Conservation (phyloP, 2,888 invertebrate genomes). For the Drosophila hamatofila region DNA sequence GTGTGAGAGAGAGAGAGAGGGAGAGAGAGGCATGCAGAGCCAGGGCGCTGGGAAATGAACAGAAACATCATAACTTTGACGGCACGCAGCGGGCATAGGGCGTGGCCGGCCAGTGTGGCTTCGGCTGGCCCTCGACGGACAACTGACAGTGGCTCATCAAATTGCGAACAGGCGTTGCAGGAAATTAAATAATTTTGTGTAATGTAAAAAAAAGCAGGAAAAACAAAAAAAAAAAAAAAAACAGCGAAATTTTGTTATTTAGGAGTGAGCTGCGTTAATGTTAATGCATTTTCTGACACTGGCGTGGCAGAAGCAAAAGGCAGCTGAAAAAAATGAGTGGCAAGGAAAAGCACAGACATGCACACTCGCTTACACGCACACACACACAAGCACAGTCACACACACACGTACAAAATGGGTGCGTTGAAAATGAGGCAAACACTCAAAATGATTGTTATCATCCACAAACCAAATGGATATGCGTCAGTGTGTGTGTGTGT, state of each 20-base stretch:
- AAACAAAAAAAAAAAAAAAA: conserved; percentile 12
- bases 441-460: conserved; percentile 79
- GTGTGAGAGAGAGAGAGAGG: background rate
- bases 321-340: conserved; percentile 28
- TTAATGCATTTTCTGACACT: conserved; percentile 70
- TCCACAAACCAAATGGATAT: conserved; percentile 43
- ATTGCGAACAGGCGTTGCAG: conserved; percentile 76
- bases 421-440: conserved; percentile 68
- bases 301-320: conserved; percentile 10
- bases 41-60: conserved; percentile 6
- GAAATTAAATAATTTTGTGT: conserved; percentile 78
- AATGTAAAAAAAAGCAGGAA: conserved; percentile 46
- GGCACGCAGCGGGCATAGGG: conserved; percentile 31
- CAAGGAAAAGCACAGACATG: conserved; percentile 33
- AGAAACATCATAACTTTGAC: conserved; percentile 54
- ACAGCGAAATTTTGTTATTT: conserved; percentile 5
- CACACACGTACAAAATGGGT: conserved; percentile 45
- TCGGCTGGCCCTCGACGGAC: conserved; percentile 27
- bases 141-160: conserved; percentile 74
- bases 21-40: background rate
- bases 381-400: conserved; percentile 6
- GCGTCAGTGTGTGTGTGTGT: conserved; percentile 11
- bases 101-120: background rate
- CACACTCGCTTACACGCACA: conserved; percentile 19
- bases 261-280: conserved; percentile 56